These are phyloP conservation scores for Polydrusus cervinus DNA, from an alignment of 2,888 invertebrate species.

Conservation along the genomic window DNA sequence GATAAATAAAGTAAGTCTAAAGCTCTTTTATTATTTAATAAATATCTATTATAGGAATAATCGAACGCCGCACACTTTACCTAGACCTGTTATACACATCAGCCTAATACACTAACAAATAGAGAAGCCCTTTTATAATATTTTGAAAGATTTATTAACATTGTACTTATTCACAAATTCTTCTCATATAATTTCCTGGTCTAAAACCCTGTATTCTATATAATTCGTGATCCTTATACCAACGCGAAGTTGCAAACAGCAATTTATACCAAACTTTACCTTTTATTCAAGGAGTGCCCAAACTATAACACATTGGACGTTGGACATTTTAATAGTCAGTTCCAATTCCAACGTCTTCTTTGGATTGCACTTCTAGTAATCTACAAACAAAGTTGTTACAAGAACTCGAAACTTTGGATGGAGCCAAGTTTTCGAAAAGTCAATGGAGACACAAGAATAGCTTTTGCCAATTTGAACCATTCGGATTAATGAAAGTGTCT, in stretches of 20 bases:
- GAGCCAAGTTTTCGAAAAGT: constrained; percentile 36
- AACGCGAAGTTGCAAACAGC: background rate
- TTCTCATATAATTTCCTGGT: no score
- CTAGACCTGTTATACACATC: no score
- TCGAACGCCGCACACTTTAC: no score
- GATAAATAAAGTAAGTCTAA: no score
- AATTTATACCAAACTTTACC: constrained; percentile 21
- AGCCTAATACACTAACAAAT: no score
- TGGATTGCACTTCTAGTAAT: constrained; percentile 33
- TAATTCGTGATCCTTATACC: background rate
- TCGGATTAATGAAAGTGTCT: constrained; percentile 6
- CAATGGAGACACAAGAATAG: constrained; percentile 36
- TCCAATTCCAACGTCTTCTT: constrained; percentile 25
- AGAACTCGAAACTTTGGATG: constrained; percentile 21
- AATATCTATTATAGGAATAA: no score
- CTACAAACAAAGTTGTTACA: constrained; percentile 32
- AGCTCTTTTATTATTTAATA: no score
- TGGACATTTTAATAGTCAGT: constrained; percentile 39
- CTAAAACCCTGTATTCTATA: no score
- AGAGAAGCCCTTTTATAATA: no score
- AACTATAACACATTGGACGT: constrained; percentile 17
- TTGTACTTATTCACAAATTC: no score
- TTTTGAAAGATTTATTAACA: no score
- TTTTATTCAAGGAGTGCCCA: constrained; percentile 12
- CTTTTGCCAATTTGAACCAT: constrained; percentile 20